Evolutionary conservation across 2,888 invertebrate species (phyloP), one percentile per base, ranked within the genome.

Genomic region (Mesorhabditis sp.): DNA sequence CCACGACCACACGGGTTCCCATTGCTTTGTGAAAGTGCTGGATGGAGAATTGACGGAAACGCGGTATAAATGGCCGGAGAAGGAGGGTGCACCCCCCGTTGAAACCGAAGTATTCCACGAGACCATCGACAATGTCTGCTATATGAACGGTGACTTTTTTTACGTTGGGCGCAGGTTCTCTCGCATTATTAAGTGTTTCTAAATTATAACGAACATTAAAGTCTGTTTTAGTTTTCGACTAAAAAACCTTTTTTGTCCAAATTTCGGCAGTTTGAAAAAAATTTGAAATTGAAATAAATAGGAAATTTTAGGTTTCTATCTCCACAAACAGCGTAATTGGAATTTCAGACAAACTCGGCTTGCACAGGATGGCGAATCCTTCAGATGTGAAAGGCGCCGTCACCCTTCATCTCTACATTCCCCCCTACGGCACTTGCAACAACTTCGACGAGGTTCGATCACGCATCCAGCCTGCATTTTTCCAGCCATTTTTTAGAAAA

Each of bases 321-420:
- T 28, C 28, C 28, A 28, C 28, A 28, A 28, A 28, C 28, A 28
- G 1, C 28, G 28, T 28, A 28, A 28, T 28, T 28, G 28, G 28
- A 2, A 5, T 75, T 80, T 4, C 88, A 96, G 96, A 98, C 87
- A 91, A 92, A 0, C 88, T 96, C 78, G 98, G 97, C 0, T 89
- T 98, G 10, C 97, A 98, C 86, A 91, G 96, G 0, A 93, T 98
- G 79, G 95, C 95, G 88, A 98, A 98, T 86, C 90, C 92, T 0
- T 94, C 93, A 7, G 92, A 94, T 85, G 90, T 91, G 0, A 92
- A 95, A 83, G 90, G 91, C 0, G 92, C 95, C 0, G 92, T 96
- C 0, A 94, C 94, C 5, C 89, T 98, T 43, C 98, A 98, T 86
- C 90, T 98, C 4, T 98, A 98, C 87, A 92, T 92, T 78, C 98